Evolutionary conservation across 2,113 vertebrate species (phyloP), one percentile per base, ranked within the genome.

Genomic region (Sula dactylatra): DNA sequence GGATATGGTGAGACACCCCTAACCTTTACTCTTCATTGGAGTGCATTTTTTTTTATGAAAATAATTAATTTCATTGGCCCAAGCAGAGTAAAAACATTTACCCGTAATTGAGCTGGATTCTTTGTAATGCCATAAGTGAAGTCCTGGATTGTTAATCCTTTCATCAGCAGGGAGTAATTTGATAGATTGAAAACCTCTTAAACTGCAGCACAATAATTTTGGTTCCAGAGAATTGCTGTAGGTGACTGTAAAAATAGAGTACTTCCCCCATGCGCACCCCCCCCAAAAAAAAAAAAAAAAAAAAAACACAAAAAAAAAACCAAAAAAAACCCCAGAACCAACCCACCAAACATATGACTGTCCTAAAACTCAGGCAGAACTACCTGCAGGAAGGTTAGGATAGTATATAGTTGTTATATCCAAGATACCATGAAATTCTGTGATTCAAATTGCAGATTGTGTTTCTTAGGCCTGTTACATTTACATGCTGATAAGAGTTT

Each of bases 161-260:
- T 95, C 77, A 91, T 96, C 72, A 90, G 77, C 78, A 69, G 42
- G 86, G 84, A 90, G 34, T 86, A 90, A 93, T 91, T 67, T 70
- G 32, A 18, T 58, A 85, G 72, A 86, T 15, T 82, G 61, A 93
- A 85, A 96, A 94, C 70, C 73, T 95, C 45, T 72, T 71, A 65
- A 90, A 74, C 16, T 78, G 24, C 54, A 86, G 36, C 34, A 26
- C 4, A 7, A 13, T 93, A 21, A 73, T 86, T 90, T 94, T 88
- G 6, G 20, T 92, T 96, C 54, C 26, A 73, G 55, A 54, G 45
- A 76, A 67, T 80, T 80, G 45, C 36, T 80, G 3, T 11, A 65
- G 58, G 13, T 77, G 67, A 72, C 59, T 61, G 6, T 71, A 70
- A 82, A 91, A 84, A 62, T n/a, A 56, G 36, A 86, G 11, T n/a